These are phyloP conservation scores for Astyanax mexicanus DNA, from an alignment of 2,797 vertebrate species.

Conservation along the genomic window DNA sequence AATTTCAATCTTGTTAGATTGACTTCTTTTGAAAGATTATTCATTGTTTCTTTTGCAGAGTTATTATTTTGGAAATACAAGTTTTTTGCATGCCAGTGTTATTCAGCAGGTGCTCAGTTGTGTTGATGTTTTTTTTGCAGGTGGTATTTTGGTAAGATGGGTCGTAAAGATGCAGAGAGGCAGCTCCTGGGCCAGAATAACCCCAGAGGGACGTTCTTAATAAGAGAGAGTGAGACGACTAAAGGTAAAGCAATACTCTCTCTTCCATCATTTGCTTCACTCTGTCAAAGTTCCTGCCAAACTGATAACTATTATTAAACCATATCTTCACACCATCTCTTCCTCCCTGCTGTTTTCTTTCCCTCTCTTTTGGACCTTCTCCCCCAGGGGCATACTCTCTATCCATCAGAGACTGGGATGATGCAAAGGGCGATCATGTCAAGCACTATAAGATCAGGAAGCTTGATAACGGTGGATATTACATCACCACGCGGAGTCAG, in stretches of 20 bases:
- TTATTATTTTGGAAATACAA: too few species aligned
- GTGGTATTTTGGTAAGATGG: slow-evolving; percentile 98
- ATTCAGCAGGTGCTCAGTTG: not conserved
- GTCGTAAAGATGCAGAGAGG: slow-evolving; percentile 94
- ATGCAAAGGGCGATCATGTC: slow-evolving; percentile 89
- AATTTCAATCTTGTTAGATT: too few species aligned
- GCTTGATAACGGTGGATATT: slow-evolving; percentile 93
- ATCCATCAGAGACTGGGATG: slow-evolving; percentile 94
- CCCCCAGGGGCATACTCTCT: slow-evolving; percentile 91
- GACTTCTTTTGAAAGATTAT: too few species aligned
- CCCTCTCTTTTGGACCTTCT: not conserved
- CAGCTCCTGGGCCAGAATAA: slow-evolving; percentile 87
- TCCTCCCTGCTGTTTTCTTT: fast-evolving
- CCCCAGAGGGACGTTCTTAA: slow-evolving; percentile 91
- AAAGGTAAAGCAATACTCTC: slow-evolving; percentile 88
- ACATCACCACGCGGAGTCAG: slow-evolving; percentile 95
- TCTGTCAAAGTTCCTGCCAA: too few species aligned
- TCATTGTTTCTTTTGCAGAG: too few species aligned
- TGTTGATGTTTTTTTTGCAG: slow-evolving; percentile 67
- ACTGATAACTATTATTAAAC: not conserved
- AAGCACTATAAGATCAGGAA: slow-evolving; percentile 99
- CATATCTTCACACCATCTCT: not conserved
- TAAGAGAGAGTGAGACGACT: slow-evolving; percentile 96
- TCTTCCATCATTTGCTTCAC: not conserved
- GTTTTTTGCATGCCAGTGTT: too few species aligned